phyloP scores from a whole-genome alignment of 2,888 invertebrate species.

The Microplitis deprimator region DNA sequence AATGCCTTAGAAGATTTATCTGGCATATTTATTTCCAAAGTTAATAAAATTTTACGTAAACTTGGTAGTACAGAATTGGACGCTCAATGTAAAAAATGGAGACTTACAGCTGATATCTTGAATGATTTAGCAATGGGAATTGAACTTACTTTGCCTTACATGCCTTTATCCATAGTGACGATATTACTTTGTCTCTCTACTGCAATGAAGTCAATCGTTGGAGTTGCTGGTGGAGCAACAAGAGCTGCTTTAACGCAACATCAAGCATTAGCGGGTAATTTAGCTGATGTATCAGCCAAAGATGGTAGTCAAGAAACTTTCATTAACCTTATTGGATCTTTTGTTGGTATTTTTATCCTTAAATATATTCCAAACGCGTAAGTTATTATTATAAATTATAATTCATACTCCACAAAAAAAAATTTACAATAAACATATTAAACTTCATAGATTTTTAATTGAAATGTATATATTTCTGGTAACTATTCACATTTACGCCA shows the following conservation, averaged over 20 bases:
- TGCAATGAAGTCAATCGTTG: conserved; percentile 86
- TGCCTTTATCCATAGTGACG: conserved; percentile 74
- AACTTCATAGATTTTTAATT: conserved; percentile 77
- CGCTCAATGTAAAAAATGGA: conserved; percentile 95
- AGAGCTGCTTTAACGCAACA: conserved; percentile 94
- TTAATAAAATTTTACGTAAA: background rate
- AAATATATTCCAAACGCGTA: conserved; percentile 76
- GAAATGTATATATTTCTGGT: conserved; percentile 83
- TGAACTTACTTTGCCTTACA: conserved; percentile 86
- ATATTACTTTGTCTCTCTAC: conserved; percentile 82
- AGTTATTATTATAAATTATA: conserved; percentile 51
- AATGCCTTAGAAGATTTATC: background rate
- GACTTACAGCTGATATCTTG: conserved; percentile 91
- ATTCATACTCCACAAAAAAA: background rate
- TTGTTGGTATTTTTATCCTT: conserved; percentile 84
- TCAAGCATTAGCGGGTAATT: conserved; percentile 89
- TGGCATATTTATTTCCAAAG: background rate
- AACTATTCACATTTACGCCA: conserved; percentile 85
- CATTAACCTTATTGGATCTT: conserved; percentile 90
- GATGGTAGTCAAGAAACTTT: conserved; percentile 98
- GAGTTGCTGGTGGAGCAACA: conserved; percentile 87
- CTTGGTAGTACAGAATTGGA: conserved; percentile 76
- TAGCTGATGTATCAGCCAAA: conserved; percentile 94
- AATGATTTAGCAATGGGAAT: conserved; percentile 93
- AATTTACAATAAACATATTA: background rate